Evolutionary conservation across 2,888 invertebrate species (phyloP), one percentile per base, ranked within the genome.

Genomic region (Ellobium chinense): DNA sequence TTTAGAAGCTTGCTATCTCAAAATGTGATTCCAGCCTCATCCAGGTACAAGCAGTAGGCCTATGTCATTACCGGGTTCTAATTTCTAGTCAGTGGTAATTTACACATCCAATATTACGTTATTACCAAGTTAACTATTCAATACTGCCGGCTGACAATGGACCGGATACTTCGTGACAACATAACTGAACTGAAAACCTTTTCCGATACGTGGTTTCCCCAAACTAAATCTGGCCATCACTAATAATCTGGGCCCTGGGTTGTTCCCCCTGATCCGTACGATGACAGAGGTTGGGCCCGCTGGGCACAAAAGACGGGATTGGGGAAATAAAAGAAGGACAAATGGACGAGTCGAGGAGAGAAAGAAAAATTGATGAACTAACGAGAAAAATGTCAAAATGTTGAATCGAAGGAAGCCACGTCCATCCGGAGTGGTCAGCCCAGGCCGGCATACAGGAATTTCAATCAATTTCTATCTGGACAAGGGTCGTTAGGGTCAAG

Each of bases 381-480:
- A 69, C 68, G 37, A 27, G 77, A 69, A 39, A 39, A 68, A 36
- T 69, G 58, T 69, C 69, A 60, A 77, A 77, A 77, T 77, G 58
- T 58, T 69, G 39, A 77, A 77, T 58, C 69, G 39, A 69, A 77
- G 14, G 39, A 66, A 69, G 29, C 68, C 77, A 39, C 62, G 68
- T 77, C 77, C 60, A 69, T 36, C 69, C 60, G 37, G 29, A 58
- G 39, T 69, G 69, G 39, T 54, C 69, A 77, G 77, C 68, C 69
- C 24, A 39, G 36, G n/a, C n/a, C 12, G 37, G 62, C 66, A 31
- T 77, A 54, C 66, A 56, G 60, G 78, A 79, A 72, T 79, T 79
- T 79, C 78, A 79, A 79, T 79, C 78, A 79, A 79, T 79, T 72
- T 79, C 78, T 73, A 79, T 79, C 72, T 73, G 72, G 73, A 79